These are phyloP conservation scores for Crematogaster levior DNA, from an alignment of 2,888 invertebrate genomes.

Conservation along the genomic window DNA sequence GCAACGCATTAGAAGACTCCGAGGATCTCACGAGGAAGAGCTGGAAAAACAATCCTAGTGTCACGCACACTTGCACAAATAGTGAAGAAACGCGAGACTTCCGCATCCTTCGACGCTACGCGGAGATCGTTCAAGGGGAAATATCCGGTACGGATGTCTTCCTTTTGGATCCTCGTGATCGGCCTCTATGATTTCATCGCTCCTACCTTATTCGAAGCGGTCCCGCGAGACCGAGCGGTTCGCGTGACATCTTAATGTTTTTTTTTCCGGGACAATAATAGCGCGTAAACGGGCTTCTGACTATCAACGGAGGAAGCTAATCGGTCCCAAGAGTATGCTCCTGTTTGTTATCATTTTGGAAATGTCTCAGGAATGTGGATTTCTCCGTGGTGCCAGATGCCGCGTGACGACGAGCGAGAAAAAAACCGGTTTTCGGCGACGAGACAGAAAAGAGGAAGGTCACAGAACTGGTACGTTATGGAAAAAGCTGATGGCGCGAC, in stretches of 20 bases:
- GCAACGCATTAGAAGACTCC: conserved; percentile 61
- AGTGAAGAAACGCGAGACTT: conserved; percentile 76
- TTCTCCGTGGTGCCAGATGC: conserved; percentile 66
- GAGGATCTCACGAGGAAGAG: conserved; percentile 39
- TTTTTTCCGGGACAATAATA: conserved; percentile 27
- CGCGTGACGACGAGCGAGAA: conserved; percentile 60
- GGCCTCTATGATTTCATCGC: conserved; percentile 39
- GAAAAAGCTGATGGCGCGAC: conserved; percentile 44
- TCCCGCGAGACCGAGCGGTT: conserved; percentile 12
- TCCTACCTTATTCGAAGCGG: conserved; percentile 1
- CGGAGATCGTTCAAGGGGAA: conserved; percentile 26
- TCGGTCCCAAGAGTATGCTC: conserved; percentile 74
- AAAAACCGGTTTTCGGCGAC: conserved; percentile 61
- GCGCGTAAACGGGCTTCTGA: conserved; percentile 41
- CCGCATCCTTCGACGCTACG: conserved; percentile 61
- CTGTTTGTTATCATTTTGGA: conserved; percentile 65
- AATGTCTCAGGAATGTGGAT: conserved; percentile 57
- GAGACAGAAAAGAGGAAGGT: conserved; percentile 22
- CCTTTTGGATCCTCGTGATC: conserved; percentile 26
- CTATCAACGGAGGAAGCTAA: conserved; percentile 68
- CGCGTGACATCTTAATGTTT: conserved; percentile 20
- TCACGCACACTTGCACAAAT: conserved; percentile 79
- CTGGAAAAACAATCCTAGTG: conserved; percentile 74
- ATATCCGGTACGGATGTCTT: conserved; percentile 50
- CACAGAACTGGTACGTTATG: conserved; percentile 21